phyloP scores from a whole-genome alignment of 2,888 invertebrate species.

The Altica lythri region DNA sequence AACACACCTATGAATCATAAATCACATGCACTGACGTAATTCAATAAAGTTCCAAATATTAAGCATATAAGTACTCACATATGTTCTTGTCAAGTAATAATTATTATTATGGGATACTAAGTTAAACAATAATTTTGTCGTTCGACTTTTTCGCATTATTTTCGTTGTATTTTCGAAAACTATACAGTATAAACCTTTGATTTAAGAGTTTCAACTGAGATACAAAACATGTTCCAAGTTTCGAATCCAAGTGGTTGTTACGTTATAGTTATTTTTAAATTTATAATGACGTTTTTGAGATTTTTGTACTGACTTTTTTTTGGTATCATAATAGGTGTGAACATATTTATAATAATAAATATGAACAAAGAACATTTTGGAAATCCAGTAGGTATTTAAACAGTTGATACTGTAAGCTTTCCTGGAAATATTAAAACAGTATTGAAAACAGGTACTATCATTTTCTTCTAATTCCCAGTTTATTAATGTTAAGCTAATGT shows the following conservation, averaged over 20 bases:
- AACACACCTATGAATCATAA: conserved; percentile 8
- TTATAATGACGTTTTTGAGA: conserved; percentile 11
- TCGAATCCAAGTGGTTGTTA: conserved; percentile 5
- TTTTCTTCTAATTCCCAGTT: too few species aligned
- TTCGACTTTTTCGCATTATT: conserved; percentile 12
- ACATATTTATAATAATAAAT: too few species aligned
- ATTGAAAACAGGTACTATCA: too few species aligned
- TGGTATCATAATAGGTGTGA: too few species aligned
- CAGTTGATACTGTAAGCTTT: too few species aligned
- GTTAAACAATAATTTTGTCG: conserved; percentile 28
- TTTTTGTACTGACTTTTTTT: too few species aligned
- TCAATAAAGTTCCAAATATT: conserved; percentile 4
- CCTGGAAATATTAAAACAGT: too few species aligned
- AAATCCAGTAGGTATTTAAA: too few species aligned
- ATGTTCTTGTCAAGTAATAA: conserved; percentile 34
- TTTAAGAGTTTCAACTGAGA: conserved; percentile 3
- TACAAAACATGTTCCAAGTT: conserved; percentile 8
- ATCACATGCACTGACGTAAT: not conserved
- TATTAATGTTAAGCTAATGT: too few species aligned
- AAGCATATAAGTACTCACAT: conserved; percentile 28
- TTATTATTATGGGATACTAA: conserved; percentile 29
- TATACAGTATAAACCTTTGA: not conserved
- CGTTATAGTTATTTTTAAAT: conserved; percentile 19
- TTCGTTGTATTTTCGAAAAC: conserved; percentile 4
- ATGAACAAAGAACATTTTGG: too few species aligned